Base-by-base conservation (phyloP, 1,140 invertebrate genomes). In the Magallana ariakensis region DNA sequence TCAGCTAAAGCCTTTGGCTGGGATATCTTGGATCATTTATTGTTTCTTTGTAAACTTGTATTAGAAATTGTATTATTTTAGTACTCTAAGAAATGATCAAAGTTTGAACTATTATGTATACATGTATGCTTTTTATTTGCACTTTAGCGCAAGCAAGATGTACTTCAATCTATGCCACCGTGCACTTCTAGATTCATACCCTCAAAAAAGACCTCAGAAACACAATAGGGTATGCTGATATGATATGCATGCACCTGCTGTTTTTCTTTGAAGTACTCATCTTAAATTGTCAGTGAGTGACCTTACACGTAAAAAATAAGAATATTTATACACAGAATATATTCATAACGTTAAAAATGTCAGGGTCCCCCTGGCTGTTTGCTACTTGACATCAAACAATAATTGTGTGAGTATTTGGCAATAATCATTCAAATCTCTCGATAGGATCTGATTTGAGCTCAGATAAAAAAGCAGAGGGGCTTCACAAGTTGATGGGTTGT, bases 401-500 rank as follows among this genome's bases (percentile, higher is more conserved):
- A 13, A 26, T 11, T 19, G 13, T 19, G 22, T 75, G 66, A 26
- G 58, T 10, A 60, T 60, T 60, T 60, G 58, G 58, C 58, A 75
- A 75, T 75, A 75, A 75, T 75, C 22, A 13, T 75, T 75, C 66
- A 75, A 75, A 75, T 26, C 19, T 15, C 22, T 26, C 26, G 66
- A 75, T 75, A 75, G 22, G 15, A 75, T 75, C 66, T 75, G 22
- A 19, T 75, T 26, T 26, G 26, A 26, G 22, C 22, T 75, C 66
- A 13, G 66, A 75, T 75, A 75, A 75, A 26, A 26, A 75, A 46
- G 33, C 33, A 46, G 33, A 75, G 66, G 13, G 22, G 66, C 66
- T 75, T 75, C 66, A 75, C 66, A 75, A 22, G 19, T 75, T 75
- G 66, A 75, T 75, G 66, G 66, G 66, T 75, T 75, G 15, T 75